Percentiles rank a stretch among this genome's conserved stretches.
Evolutionary conservation across 1,140 invertebrate genomes (phyloP).

Genomic region (Lepeophtheirus salmonis): DNA sequence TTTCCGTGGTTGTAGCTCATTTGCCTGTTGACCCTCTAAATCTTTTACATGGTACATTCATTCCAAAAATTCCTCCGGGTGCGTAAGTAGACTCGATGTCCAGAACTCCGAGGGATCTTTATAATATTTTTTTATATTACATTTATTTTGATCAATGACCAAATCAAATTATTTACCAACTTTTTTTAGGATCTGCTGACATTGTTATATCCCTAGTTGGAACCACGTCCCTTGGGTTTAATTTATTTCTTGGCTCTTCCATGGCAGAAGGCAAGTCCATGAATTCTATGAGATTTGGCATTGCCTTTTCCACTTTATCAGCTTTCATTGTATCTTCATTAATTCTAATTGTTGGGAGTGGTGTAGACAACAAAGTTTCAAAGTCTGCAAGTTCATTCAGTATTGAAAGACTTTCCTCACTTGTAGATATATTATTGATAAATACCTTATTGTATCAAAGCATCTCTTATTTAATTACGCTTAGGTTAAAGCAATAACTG

Average conservation of each 20-base stretch:
- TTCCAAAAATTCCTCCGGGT: background rate
- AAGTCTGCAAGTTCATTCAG: background rate
- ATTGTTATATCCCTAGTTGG: background rate
- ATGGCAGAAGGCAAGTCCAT: slow-evolving; percentile 2
- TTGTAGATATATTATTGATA: background rate
- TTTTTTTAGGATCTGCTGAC: background rate
- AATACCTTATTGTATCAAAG: slow-evolving; percentile 3
- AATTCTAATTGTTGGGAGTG: slow-evolving; percentile 6
- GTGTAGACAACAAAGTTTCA: background rate
- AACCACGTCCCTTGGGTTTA: slow-evolving; percentile 9
- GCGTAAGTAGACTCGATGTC: too few relatives aligned
- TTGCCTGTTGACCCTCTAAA: background rate
- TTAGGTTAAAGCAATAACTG: background rate
- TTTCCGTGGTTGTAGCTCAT: background rate
- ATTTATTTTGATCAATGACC: too few relatives aligned
- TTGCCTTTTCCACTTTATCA: background rate
- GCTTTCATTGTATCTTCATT: slow-evolving; percentile 2
- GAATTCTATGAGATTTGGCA: background rate
- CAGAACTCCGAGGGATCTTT: too few relatives aligned
- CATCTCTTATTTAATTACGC: background rate
- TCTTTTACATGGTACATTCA: background rate
- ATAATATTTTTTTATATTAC: too few relatives aligned
- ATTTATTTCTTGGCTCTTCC: background rate
- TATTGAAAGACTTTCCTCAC: background rate
- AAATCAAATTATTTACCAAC: too few relatives aligned